Evolutionary conservation across 2,113 vertebrate species (phyloP), one percentile per base, ranked within the genome.

Genomic region (Antigone vipio): DNA sequence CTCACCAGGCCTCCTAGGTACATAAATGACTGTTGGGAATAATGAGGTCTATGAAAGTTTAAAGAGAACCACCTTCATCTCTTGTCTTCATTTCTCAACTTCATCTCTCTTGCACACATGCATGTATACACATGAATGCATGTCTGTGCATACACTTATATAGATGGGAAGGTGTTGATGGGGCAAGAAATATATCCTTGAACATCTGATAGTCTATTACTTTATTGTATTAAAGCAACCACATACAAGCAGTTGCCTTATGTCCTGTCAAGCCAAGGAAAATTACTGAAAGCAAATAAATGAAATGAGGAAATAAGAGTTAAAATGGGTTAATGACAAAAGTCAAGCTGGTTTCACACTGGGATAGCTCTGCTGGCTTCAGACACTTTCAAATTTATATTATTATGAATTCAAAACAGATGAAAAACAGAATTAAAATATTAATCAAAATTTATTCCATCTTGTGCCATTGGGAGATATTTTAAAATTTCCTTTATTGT

Each of bases 351-450:
- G 2, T 78, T 40, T 84, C 34, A 60, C 44, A 78, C 34, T 60
- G 16, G 35, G 42, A 52, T 50, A 91, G 4, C 9, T 83, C 58
- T 66, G 26, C 26, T 52, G 14, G 4, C 52, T 93, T 84, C 68
- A 88, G 22, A 76, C 12, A 73, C 30, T 72, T 47, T 93, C 12
- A 78, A 50, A 40, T 91, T 87, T 58, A 9, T 81, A 45, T 35
- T 75, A 75, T 19, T 69, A 40, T 42, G 10, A 81, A 85, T 82
- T 78, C 29, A 82, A 89, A 89, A 26, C 35, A 89, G 15, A 87
- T 44, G 27, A 88, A 92, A 89, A 93, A 3, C 21, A 55, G 6
- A 92, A 92, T 59, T 89, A 81, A 92, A 95, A 88, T 78, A 89
- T 79, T 92, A 53, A 87, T 87, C 14, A 67, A 78, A 74, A 67